Evolutionary conservation across 1,140 invertebrate genomes (phyloP), one percentile per base, ranked within the genome.

Genomic region (Platorchestia sp.): DNA sequence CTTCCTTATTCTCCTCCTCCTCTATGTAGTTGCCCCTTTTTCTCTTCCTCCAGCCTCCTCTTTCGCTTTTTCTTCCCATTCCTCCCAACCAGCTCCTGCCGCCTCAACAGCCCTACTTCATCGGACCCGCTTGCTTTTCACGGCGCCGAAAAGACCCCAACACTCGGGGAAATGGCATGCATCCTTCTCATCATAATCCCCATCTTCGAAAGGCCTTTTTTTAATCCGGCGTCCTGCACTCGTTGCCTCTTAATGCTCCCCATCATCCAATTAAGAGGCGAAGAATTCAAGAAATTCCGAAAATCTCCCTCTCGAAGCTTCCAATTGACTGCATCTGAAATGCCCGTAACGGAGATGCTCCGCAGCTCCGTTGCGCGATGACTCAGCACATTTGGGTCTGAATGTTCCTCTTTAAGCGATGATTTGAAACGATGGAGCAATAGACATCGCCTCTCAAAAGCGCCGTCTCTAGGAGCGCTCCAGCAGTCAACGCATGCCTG

Each of bases 231-330:
- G 59, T 27, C 59, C 59, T 10, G 14, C 27, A 10, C 59, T 75
- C 59, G 59, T 19, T 36, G 59, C 59, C 27, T 27, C 59, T 75
- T 75, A 75, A 75, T 75, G 59, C 59, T 6, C 41, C 87, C 87
- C 87, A 89, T 42, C n/a, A 10, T 44, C 41, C 87, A 89, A 89
- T 89, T 89, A 89, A 44, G 87, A 44, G 87, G 43, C 43, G 87
- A 42, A 42, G 87, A 42, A 89, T 44, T 89, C 87, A 89, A 41
- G 41, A 89, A 89, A 89, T 43, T 89, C 87, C 36, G 16, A 44
- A 89, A 89, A 89, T 42, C 41, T 89, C 27, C 87, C 87, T 44
- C 87, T 89, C 87, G 87, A 89, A 89, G 87, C 41, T 89, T 89
- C 87, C 87, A 89, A 89, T 89, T 89, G 87, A 89, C 41, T 89